Base-by-base conservation (phyloP, 1,140 invertebrate genomes). In the Drosophila orena region DNA sequence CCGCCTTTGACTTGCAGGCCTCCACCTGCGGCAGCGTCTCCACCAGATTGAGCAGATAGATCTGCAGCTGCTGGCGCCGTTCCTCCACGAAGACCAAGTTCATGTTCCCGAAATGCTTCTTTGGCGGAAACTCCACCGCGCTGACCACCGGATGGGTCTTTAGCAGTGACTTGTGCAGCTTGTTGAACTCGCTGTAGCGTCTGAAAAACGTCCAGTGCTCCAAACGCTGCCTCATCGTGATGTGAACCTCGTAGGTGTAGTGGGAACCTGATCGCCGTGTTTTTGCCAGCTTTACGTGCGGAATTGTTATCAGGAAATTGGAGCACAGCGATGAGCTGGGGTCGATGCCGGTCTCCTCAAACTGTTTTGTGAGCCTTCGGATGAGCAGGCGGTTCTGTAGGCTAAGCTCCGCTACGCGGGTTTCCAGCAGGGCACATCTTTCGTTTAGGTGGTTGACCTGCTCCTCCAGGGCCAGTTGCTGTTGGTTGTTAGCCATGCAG, bases 131-230 rank as follows among this genome's bases (percentile, higher is more conserved):
- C 88, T 97, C 95, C 92, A 97, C 96, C 3, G 94, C 94, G 12
- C 93, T 94, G 24, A 97, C 93, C 27, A 94, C 93, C 10, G 95
- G 93, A 93, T 97, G 96, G 50, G 95, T 94, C 86, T 96, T 96
- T 74, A 97, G 96, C 42, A 97, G 91, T 57, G 95, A 94, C 77
- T 94, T 94, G 88, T 98, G 96, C 17, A 98, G 93, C 42, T 95
- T 94, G 92, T 97, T 94, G 92, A 98, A 98, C 91, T 98, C 96
- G 55, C 96, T 95, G 91, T 97, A 98, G 56, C 97, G 93, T 72
- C 97, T 93, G 83, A 97, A 97, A 27, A 98, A 94, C 91, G 97
- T 97, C 97, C 97, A 98, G 91, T 98, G 97, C 60, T 96, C 96
- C 91, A 97, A 95, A 55, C 95, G 94, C 49, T 91, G 77, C 0